Evolutionary conservation across 1,140 invertebrate species (phyloP).

Genomic region (Drosophila lacertosa): DNA sequence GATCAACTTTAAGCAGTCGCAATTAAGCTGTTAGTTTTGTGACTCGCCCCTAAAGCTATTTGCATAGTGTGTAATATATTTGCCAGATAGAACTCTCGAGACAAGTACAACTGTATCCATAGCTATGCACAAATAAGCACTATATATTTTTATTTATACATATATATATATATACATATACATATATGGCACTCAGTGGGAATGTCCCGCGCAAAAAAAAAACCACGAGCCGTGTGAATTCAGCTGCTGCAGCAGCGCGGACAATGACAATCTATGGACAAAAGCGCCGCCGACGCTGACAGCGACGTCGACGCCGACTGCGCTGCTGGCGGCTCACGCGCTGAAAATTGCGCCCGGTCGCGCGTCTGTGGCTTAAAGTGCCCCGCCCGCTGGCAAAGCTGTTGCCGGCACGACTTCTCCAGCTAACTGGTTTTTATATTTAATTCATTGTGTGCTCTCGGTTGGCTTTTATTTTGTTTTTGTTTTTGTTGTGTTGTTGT

Average conservation of each 20-base stretch:
- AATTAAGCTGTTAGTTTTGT: not conserved
- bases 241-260: conserved; percentile 77
- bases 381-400: conserved; percentile 31
- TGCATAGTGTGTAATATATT: conserved; percentile 8
- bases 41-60: conserved; percentile 3
- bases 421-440: conserved; percentile 50
- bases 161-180: conserved; percentile 14
- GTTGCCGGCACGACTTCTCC: conserved; percentile 30
- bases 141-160: conserved; percentile 9
- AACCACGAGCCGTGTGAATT: conserved; percentile 72
- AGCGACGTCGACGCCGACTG: conserved; percentile 13
- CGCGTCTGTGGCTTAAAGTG: conserved; percentile 67
- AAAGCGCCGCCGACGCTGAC: conserved; percentile 37
- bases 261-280: conserved; percentile 69
- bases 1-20: too few relatives aligned
- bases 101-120: conserved; percentile 22
- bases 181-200: conserved; percentile 57
- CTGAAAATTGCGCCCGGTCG: conserved; percentile 60
- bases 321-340: conserved; percentile 47
- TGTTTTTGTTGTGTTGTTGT: conserved; percentile 42
- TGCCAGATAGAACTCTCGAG: not conserved
- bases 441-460: conserved; percentile 42
- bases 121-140: conserved; percentile 10
- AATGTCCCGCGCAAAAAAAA: conserved; percentile 68
- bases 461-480: conserved; percentile 36